phyloP scores from a whole-genome alignment of 1,140 invertebrate species.

The Branchinecta lindahli region DNA sequence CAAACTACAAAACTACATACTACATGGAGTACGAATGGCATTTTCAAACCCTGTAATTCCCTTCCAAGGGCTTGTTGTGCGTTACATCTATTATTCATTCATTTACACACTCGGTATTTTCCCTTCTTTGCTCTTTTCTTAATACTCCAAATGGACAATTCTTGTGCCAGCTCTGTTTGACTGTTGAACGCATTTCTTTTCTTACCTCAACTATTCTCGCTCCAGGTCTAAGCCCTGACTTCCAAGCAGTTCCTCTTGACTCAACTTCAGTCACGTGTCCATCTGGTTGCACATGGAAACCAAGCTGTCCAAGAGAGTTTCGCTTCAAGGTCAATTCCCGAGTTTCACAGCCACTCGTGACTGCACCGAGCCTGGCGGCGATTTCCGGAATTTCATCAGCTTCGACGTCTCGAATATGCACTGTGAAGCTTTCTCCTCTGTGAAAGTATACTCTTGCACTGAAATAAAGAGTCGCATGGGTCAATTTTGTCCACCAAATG shows the following conservation, averaged over 20 bases:
- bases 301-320: constrained; percentile 68
- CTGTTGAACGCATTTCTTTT: too few relatives aligned
- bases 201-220: constrained; percentile 11
- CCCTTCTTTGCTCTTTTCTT: too few relatives aligned
- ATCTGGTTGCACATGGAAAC: constrained; percentile 90
- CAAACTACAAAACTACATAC: too few relatives aligned
- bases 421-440: constrained; percentile 67
- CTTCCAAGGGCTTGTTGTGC: too few relatives aligned
- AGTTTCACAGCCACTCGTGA: constrained; percentile 54
- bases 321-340: constrained; percentile 56
- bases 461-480: constrained; percentile 19
- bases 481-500: constrained; percentile 10
- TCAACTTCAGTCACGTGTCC: constrained; percentile 90
- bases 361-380: constrained; percentile 47
- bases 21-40: too few relatives aligned
- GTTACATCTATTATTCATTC: too few relatives aligned
- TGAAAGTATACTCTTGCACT: constrained; percentile 38
- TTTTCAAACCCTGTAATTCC: too few relatives aligned
- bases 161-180: too few relatives aligned
- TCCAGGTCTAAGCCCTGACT: constrained; percentile 52
- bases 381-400: constrained; percentile 64
- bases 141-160: too few relatives aligned
- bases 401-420: constrained; percentile 45
- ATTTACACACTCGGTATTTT: too few relatives aligned
- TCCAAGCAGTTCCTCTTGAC: constrained; percentile 64